Conservation (phyloP, 2,888 invertebrate genomes). For the Hyles lineata region DNA sequence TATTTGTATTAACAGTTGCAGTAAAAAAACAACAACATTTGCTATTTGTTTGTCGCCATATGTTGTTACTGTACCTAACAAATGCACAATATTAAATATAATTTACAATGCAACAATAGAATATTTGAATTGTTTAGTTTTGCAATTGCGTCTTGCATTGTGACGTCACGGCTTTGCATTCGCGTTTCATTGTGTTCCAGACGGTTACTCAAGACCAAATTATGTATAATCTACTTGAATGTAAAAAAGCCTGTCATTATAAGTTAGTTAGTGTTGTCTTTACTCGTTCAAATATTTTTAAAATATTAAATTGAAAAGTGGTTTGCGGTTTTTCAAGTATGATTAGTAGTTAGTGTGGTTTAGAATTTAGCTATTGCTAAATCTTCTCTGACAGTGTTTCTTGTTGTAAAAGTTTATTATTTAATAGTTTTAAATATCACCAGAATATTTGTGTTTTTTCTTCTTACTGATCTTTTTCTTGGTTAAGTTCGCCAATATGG, state of each 20-base stretch:
- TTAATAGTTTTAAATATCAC: no score
- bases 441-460: no score
- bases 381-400: no score
- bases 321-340: no score
- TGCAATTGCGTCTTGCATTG: slow-evolving; percentile 13
- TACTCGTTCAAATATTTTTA: background rate
- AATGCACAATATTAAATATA: slow-evolving; percentile 8
- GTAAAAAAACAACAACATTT: no score
- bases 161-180: slow-evolving; percentile 16
- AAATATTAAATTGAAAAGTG: background rate
- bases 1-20: no score
- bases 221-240: slow-evolving; percentile 5
- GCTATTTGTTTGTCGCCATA: background rate
- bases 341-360: no score
- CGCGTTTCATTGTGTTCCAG: slow-evolving; percentile 11
- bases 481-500: no score
- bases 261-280: background rate
- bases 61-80: background rate
- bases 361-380: no score
- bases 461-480: no score
- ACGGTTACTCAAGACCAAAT: slow-evolving; percentile 15
- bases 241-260: slow-evolving; percentile 17
- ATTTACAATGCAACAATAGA: slow-evolving; percentile 14
- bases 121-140: slow-evolving; percentile 20
- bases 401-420: no score